Base-by-base conservation (phyloP, 2,797 vertebrate species). In the Pipistrellus pipistrellus region DNA sequence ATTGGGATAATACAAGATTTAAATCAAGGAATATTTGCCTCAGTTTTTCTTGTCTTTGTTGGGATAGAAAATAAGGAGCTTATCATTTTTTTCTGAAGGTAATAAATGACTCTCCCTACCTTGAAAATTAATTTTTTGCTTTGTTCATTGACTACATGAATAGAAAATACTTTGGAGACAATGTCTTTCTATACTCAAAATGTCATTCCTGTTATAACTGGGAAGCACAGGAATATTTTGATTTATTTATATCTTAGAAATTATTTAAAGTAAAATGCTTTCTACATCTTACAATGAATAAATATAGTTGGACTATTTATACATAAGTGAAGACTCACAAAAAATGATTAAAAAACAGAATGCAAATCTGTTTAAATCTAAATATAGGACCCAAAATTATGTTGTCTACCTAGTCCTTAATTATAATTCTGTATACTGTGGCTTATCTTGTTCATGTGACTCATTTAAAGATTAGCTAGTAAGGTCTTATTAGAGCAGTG, bases 21-120 rank as follows among this genome's bases (percentile, higher is more conserved):
- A 88, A 93, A 83, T 86, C 51, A 93, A 93, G 38, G 21, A 76
- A 66, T 85, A 78, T 80, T 48, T 75, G 17, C 93, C 62, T 96
- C 69, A 85, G 17, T 94, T 77, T 89, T 51, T 88, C 51, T 82
- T 59, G 18, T 25, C 41, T 64, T 85, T 41, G 2, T 27, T 89
- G 71, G 13, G 23, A 53, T 59, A 76, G 21, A 83, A 90, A 83
- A 64, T 88, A 38, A 80, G 83, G 48, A 90, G 25, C 44, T 92
- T 69, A 73, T 95, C 12, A 72, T 84, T 95, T 96, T 35, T 90
- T 92, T 85, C n/a, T 93, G 23, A 88, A 88, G 69, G 8, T 84
- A 88, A 72, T 92, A 32, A 85, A 72, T 92, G n/a, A 82, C 64
- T 90, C 66, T 91, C 35, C 46, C 76, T 81, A 30, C 83, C 38